A percentile compares a stretch with the other conserved stretches of the same genome.
These are phyloP conservation scores for Palythoa heliodiscus DNA, from an alignment of 92 coral and sea anemone species.

Conservation along the genomic window DNA sequence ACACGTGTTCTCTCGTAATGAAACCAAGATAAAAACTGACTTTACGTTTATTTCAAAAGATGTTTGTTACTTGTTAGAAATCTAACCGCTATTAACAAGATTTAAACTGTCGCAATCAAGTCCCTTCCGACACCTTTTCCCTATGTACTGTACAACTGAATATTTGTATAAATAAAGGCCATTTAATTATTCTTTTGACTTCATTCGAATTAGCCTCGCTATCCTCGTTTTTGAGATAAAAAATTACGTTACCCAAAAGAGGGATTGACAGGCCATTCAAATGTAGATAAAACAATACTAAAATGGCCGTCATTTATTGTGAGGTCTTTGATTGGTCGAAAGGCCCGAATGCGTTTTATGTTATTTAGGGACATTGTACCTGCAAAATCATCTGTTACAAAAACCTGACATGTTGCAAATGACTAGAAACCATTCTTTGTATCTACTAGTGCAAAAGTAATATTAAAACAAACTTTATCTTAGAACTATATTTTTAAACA, in stretches of 20 bases:
- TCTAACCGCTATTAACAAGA: neutral
- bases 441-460: constrained; percentile 27
- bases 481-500: constrained; percentile 13
- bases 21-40: neutral
- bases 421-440: neutral
- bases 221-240: too few relatives aligned
- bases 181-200: too few relatives aligned
- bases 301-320: too few relatives aligned
- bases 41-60: neutral
- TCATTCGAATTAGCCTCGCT: too few relatives aligned
- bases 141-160: neutral
- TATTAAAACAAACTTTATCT: constrained; percentile 5
- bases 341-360: neutral
- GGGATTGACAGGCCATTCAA: too few relatives aligned
- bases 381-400: neutral
- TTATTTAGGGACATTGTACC: neutral
- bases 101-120: neutral
- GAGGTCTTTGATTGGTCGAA: neutral
- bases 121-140: neutral
- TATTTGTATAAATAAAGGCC: too few relatives aligned
- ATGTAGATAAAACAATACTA: too few relatives aligned
- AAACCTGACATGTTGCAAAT: neutral
- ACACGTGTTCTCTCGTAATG: neutral
- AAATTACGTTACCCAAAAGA: too few relatives aligned
- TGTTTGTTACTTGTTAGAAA: neutral